Evolutionary conservation across 2,113 vertebrate species (phyloP), one percentile per base, ranked within the genome.

Genomic region (Dunckerocampus dactyliophorus): DNA sequence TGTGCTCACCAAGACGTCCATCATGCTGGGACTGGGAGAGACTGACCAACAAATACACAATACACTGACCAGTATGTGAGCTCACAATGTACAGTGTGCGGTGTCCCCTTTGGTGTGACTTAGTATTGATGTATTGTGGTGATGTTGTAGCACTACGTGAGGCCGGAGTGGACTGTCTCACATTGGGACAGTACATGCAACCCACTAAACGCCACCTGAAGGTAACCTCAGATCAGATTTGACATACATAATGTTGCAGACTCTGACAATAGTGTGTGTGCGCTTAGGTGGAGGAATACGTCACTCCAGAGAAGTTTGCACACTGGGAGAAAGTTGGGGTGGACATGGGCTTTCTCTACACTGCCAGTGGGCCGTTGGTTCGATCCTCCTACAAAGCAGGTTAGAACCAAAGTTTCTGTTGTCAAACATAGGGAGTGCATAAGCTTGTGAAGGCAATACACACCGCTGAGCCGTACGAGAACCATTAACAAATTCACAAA

Each of bases 311-410:
- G 72, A 95, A 84, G 84, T 99, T 99, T 88, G 91, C 93, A 43
- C 82, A 95, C 77, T 98, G 97, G 97, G 95, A 98, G 87, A 92
- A 94, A 84, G 84, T 95, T 43, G 97, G 97, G 56, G 91, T 88
- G 48, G 91, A 98, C 8, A 92, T 99, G 88, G 97, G 96, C 60
- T 99, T 99, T 71, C 72, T 89, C 65, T 99, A 98, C 77, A 99
- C 95, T 8, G 97, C 97, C 19, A 99, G 97, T 0, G 97, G 97
- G 20, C 96, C 97, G 3, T 83, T 99, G 59, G 97, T 99, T 62
- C 92, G 97, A 22, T 98, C 96, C 15, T 99, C 97, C 31, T 98
- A 99, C 70, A 99, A 98, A 97, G 96, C 97, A 92, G 97, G 97
- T 98, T 85, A 84, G 78, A 51, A 4, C 3, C 4, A 5, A 20